These are phyloP conservation scores for Falcaria lacertinaria DNA, from an alignment of 2,888 invertebrate species.

Conservation along the genomic window DNA sequence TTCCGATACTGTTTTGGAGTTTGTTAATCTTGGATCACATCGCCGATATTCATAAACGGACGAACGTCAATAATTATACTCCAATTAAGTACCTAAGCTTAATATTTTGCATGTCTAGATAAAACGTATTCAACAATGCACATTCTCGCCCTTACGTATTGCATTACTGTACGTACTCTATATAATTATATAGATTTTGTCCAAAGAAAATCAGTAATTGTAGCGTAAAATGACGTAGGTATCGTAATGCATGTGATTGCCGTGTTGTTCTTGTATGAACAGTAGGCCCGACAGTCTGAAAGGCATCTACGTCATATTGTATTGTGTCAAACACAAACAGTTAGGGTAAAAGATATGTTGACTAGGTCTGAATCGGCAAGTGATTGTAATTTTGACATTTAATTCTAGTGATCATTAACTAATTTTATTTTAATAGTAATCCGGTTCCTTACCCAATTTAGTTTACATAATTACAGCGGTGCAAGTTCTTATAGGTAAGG, in stretches of 20 bases:
- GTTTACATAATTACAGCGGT: slow-evolving; percentile 36
- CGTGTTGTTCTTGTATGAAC: slow-evolving; percentile 9
- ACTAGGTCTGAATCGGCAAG: slow-evolving; percentile 16
- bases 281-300: slow-evolving; percentile 17
- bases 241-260: slow-evolving; percentile 12
- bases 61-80: too few relatives aligned
- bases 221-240: slow-evolving; percentile 3
- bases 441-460: not conserved
- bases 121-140: too few relatives aligned
- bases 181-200: not conserved
- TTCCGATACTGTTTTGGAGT: too few relatives aligned
- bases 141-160: not conserved
- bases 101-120: too few relatives aligned
- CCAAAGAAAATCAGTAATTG: not conserved
- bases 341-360: slow-evolving; percentile 10
- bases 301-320: slow-evolving; percentile 34
- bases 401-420: not conserved
- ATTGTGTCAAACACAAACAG: slow-evolving; percentile 42
- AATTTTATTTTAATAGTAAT: not conserved
- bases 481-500: slow-evolving; percentile 17
- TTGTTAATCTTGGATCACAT: too few relatives aligned
- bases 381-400: slow-evolving; percentile 2
- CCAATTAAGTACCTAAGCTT: too few relatives aligned
- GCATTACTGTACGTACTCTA: not conserved
- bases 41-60: too few relatives aligned